Percentiles rank a stretch among this genome's conserved stretches.
Evolutionary conservation across 1,140 invertebrate species (phyloP).

Genomic region (Helicorthomorpha holstii): DNA sequence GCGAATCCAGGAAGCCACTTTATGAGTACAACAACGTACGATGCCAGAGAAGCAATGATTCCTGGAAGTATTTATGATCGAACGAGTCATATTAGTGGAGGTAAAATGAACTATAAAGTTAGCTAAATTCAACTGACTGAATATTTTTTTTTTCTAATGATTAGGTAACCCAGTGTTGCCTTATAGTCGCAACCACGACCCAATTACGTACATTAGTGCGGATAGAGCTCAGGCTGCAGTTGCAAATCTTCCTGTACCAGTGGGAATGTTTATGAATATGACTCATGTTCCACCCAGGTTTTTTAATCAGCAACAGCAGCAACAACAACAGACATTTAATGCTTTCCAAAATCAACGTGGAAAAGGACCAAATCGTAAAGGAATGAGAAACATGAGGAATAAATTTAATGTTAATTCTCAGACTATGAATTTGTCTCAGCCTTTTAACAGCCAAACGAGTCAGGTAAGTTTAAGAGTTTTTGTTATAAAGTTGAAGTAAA

Average conservation of each 20-base stretch:
- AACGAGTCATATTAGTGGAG: slow-evolving; percentile 34
- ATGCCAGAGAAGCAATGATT: slow-evolving; percentile 68
- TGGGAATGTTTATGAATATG: slow-evolving; percentile 93
- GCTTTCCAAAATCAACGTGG: slow-evolving; percentile 14
- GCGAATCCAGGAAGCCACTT: slow-evolving; percentile 91
- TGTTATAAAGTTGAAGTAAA: slow-evolving; percentile 12
- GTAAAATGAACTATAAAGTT: too few species aligned
- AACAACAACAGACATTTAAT: slow-evolving; percentile 21
- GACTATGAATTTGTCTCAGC: slow-evolving; percentile 13
- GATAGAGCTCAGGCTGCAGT: slow-evolving; percentile 60
- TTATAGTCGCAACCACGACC: slow-evolving; percentile 55
- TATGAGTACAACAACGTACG: slow-evolving; percentile 90
- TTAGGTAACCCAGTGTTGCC: too few species aligned
- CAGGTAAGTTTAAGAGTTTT: slow-evolving; percentile 15
- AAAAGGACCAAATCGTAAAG: slow-evolving; percentile 10
- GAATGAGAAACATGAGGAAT: slow-evolving; percentile 6
- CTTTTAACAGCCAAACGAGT: slow-evolving; percentile 22
- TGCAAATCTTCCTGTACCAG: slow-evolving; percentile 66
- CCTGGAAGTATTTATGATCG: slow-evolving; percentile 59
- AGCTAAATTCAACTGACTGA: too few species aligned
- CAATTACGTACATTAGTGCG: slow-evolving; percentile 80
- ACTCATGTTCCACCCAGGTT: slow-evolving; percentile 69
- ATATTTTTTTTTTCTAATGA: too few species aligned
- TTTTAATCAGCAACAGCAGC: slow-evolving; percentile 64
- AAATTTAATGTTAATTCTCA: slow-evolving; percentile 12